A percentile compares a stretch with the other conserved stretches of the same genome.
phyloP scores from a whole-genome alignment of 2,113 vertebrate species.

The Struthidea cinerea region DNA sequence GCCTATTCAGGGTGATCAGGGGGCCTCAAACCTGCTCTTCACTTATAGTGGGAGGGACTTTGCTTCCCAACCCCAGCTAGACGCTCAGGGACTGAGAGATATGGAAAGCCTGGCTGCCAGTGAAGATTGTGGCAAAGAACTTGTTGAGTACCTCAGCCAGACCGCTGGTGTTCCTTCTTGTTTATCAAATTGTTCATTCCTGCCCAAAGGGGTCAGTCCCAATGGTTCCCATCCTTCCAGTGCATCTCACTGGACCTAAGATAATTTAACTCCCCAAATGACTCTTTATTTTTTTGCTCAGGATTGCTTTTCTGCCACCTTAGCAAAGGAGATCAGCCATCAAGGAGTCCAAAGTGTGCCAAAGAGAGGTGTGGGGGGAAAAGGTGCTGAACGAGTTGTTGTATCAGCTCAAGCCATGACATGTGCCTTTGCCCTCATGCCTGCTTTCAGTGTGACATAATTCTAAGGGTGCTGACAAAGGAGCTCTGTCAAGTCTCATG shows the following conservation, averaged over 20 bases:
- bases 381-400: not conserved
- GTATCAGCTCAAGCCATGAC: not conserved
- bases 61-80: not conserved
- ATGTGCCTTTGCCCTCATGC: not conserved
- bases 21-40: not conserved
- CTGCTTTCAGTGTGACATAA: not conserved
- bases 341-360: not conserved
- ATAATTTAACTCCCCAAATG: not conserved
- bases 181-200: not conserved
- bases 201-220: not conserved
- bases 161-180: not conserved
- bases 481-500: not conserved
- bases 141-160: not conserved
- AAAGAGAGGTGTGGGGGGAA: not conserved
- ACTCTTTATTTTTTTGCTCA: not conserved
- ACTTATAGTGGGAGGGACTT: not conserved
- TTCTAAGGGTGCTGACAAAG: constrained; percentile 10
- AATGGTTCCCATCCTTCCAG: not conserved
- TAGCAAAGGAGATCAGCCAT: not conserved
- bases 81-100: not conserved
- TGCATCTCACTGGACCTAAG: accelerated
- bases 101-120: not conserved
- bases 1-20: not conserved
- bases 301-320: not conserved
- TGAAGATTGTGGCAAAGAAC: not conserved